Conservation (phyloP, 2,888 invertebrate species). For the Tetranychus piercei region DNA sequence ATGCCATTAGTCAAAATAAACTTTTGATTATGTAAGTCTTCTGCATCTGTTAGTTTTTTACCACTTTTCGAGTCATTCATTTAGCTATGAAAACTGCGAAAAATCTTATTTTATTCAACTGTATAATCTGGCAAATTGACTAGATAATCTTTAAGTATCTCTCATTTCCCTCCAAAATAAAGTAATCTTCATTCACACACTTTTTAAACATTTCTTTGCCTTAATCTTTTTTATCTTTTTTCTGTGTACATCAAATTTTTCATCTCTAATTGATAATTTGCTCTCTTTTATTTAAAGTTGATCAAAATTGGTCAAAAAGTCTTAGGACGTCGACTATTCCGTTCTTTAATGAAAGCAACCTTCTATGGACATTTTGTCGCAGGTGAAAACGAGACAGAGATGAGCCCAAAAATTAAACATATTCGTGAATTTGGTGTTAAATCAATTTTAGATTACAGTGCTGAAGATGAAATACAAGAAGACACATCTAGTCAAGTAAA, state of each 20-base stretch:
- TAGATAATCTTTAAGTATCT: too few relatives aligned
- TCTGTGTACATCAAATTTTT: too few relatives aligned
- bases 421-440: constrained; percentile 89
- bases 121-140: too few relatives aligned
- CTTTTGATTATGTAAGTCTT: background rate
- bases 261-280: too few relatives aligned
- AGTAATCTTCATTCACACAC: too few relatives aligned
- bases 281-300: too few relatives aligned
- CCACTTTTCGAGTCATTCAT: too few relatives aligned
- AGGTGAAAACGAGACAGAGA: constrained; percentile 67
- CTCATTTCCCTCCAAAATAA: too few relatives aligned
- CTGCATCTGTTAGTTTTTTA: too few relatives aligned
- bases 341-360: constrained; percentile 66
- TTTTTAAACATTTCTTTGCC: too few relatives aligned
- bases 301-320: constrained; percentile 40
- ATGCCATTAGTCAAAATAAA: background rate
- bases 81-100: too few relatives aligned
- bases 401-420: constrained; percentile 62
- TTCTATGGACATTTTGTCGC: constrained; percentile 99
- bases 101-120: background rate
- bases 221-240: too few relatives aligned
- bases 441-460: constrained; percentile 58
- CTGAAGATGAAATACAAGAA: constrained; percentile 80
- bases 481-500: constrained; percentile 39
- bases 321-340: constrained; percentile 63